These are phyloP conservation scores for Mylabris phalerata DNA, from an alignment of 1,140 invertebrate species.

Conservation along the genomic window DNA sequence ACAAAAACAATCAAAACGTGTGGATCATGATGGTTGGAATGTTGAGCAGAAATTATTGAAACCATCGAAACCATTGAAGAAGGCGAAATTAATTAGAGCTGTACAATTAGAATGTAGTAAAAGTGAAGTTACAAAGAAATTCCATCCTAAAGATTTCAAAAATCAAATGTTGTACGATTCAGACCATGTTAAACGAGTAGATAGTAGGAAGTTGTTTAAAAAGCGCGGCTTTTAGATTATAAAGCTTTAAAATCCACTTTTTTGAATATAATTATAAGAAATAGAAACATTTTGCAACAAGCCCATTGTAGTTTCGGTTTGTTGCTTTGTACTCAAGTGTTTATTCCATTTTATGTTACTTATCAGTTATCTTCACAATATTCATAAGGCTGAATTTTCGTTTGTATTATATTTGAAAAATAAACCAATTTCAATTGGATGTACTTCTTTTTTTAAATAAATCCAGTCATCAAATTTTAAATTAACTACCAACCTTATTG, in stretches of 20 bases:
- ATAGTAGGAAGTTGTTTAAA: not conserved
- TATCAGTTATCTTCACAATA: not conserved
- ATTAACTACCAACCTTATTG: too few relatives aligned
- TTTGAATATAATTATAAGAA: too few relatives aligned
- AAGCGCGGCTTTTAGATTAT: too few relatives aligned
- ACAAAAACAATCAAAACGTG: not conserved
- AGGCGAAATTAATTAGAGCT: not conserved
- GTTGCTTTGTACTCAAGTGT: not conserved
- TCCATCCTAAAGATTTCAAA: conserved; percentile 22
- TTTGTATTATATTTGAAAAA: not conserved
- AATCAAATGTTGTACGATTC: conserved; percentile 24
- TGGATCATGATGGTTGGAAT: not conserved
- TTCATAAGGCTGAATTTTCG: not conserved
- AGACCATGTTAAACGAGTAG: conserved; percentile 7
- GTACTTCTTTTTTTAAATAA: too few relatives aligned
- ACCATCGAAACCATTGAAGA: not conserved
- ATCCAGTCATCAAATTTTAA: too few relatives aligned
- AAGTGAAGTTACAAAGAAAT: not conserved
- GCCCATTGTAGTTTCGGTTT: not conserved
- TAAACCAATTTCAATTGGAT: not conserved
- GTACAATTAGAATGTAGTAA: not conserved
- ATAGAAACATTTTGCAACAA: not conserved
- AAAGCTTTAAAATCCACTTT: too few relatives aligned
- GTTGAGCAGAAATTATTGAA: not conserved
- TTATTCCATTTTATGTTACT: not conserved